phyloP scores from a whole-genome alignment of 2,797 vertebrate species.

The Ceyx erithaca region DNA sequence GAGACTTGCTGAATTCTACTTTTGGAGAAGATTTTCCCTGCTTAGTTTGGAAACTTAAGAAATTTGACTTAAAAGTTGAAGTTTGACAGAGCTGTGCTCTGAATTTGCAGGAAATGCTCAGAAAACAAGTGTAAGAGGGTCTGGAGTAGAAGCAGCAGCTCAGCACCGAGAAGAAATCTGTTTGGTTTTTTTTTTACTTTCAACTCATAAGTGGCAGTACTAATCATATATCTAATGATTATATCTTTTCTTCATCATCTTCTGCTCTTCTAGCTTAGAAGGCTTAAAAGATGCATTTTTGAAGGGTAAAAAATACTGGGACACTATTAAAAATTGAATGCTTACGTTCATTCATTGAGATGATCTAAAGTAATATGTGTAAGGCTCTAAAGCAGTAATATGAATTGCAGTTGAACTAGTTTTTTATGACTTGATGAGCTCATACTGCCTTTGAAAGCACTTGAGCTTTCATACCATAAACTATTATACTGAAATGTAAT shows the following conservation, averaged over 20 bases:
- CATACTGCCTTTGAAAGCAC: neutral
- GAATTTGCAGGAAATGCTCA: neutral
- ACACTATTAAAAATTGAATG: neutral
- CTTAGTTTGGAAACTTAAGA: neutral
- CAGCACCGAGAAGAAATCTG: neutral
- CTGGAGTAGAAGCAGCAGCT: neutral
- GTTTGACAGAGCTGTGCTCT: neutral
- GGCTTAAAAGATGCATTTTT: neutral
- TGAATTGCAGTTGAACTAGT: neutral
- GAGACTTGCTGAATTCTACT: neutral
- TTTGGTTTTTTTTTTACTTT: neutral
- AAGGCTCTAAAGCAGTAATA: neutral
- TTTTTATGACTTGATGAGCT: neutral
- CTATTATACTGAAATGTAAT: slow-evolving; percentile 12
- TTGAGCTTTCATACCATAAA: neutral
- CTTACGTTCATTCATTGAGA: neutral
- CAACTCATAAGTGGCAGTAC: neutral
- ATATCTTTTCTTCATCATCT: neutral
- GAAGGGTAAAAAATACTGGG: neutral
- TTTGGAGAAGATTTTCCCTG: neutral
- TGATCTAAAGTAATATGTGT: neutral
- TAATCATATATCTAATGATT: neutral
- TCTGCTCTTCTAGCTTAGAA: neutral
- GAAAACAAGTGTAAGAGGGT: neutral
- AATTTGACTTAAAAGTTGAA: neutral